Base-by-base conservation (phyloP, 2,797 vertebrate genomes). In the Psittacula derbiana region DNA sequence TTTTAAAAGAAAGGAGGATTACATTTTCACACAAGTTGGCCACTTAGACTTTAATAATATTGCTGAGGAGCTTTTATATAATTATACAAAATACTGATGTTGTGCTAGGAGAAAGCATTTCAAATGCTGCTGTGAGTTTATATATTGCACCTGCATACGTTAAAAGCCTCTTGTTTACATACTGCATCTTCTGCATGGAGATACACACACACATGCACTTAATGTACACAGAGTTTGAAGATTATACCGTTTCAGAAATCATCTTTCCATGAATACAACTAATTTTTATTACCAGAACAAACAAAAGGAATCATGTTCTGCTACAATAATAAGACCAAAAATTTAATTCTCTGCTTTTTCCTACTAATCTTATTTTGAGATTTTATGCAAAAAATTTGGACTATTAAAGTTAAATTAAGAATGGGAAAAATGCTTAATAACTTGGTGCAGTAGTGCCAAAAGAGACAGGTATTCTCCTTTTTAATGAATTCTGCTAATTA, bases 11-110 rank as follows among this genome's bases (percentile, higher is more conserved):
- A 31, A 11, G 8, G 27, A 67, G 61, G 62, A 16, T 57, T 44
- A 21, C 11, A 38, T 94, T 94, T 90, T 80, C 70, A 49, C 52
- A 84, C 18, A 81, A 89, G 64, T 49, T 71, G 33, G 55, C n/a
- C 73, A 83, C 40, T 91, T 55, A 94, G 95, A 87, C 69, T 95
- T 96, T 95, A 95, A 93, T 90, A 94, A 47, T 88, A 92, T 33
- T 90, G 72, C 75, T 66, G 83, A 90, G 80, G 19, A 95, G 66
- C 69, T 74, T 78, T 89, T 93, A 80, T 52, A 90, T 95, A 94
- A 96, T 95, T 69, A 52, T 61, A 92, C 95, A 31, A 95, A 94
- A 96, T 78, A 94, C 70, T 82, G 66, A 94, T 89, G 75, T 61
- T 62, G 43, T 90, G 75, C 49, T 76, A 88, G 43, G 10, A 83